Conservation (phyloP, 2,113 vertebrate genomes). For the Oncorhynchus gorbuscha region DNA sequence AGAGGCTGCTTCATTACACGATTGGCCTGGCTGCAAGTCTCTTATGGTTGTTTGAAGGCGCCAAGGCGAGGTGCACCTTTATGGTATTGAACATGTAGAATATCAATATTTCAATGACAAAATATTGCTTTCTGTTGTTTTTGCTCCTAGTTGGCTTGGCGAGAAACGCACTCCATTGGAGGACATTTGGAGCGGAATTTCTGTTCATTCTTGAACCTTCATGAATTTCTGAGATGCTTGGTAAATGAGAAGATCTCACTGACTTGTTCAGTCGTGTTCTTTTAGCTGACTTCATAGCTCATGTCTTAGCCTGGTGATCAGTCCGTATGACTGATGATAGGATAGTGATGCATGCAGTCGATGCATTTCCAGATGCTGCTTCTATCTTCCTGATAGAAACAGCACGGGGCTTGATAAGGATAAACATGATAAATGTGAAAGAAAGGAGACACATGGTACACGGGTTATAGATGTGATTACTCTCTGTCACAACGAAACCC, state of each 20-base stretch:
- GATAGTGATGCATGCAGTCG: background rate
- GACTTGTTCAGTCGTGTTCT: too few relatives aligned
- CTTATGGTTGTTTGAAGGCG: background rate
- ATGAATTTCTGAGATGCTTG: too few relatives aligned
- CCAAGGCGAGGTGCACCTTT: background rate
- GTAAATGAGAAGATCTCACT: too few relatives aligned
- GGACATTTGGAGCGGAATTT: background rate
- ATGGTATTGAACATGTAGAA: background rate
- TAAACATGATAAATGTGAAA: background rate
- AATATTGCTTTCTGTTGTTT: background rate
- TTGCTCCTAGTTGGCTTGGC: background rate
- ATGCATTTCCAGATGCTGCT: background rate
- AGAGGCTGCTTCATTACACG: background rate
- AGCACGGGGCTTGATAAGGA: background rate
- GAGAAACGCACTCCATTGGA: background rate
- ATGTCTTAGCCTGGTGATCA: background rate
- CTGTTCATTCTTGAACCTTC: background rate
- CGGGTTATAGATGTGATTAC: background rate
- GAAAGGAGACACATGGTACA: background rate
- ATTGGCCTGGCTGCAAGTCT: background rate
- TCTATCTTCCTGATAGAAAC: background rate
- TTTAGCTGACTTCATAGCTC: background rate
- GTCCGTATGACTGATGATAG: too few relatives aligned
- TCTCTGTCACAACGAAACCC: conserved; percentile 25
- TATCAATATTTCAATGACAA: background rate